Evolutionary conservation across 2,888 invertebrate genomes (phyloP).

Genomic region (Mythimna impura): DNA sequence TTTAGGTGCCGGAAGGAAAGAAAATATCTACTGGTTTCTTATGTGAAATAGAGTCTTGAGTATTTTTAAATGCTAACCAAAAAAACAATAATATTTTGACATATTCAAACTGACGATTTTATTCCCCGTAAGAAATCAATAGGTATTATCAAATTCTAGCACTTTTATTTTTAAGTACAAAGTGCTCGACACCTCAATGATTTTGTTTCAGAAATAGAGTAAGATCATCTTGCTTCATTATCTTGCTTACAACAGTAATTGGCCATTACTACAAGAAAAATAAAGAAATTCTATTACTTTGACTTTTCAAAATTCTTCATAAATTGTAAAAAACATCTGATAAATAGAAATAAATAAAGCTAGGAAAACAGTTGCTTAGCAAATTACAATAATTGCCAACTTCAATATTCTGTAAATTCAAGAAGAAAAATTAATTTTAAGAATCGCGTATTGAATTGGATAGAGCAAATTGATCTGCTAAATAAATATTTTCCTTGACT

Average conservation of each 20-base stretch:
- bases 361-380: not conserved
- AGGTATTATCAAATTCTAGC: not conserved
- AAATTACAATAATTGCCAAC: not conserved
- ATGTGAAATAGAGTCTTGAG: not conserved
- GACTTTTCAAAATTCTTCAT: not conserved
- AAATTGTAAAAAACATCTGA: not conserved
- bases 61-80: too few species aligned
- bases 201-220: slow-evolving; percentile 8
- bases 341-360: not conserved
- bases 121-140: slow-evolving; percentile 8
- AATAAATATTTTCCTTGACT: not conserved
- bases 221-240: not conserved
- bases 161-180: not conserved
- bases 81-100: not conserved
- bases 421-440: not conserved
- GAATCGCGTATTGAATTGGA: too few species aligned
- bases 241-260: not conserved
- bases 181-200: not conserved
- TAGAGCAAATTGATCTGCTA: not conserved
- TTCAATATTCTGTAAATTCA: not conserved
- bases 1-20: not conserved
- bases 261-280: not conserved
- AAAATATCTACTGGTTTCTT: not conserved
- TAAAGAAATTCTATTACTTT: not conserved
- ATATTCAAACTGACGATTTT: not conserved